Base-by-base conservation (phyloP, 1,140 invertebrate species). In the Saccostrea cuccullata region DNA sequence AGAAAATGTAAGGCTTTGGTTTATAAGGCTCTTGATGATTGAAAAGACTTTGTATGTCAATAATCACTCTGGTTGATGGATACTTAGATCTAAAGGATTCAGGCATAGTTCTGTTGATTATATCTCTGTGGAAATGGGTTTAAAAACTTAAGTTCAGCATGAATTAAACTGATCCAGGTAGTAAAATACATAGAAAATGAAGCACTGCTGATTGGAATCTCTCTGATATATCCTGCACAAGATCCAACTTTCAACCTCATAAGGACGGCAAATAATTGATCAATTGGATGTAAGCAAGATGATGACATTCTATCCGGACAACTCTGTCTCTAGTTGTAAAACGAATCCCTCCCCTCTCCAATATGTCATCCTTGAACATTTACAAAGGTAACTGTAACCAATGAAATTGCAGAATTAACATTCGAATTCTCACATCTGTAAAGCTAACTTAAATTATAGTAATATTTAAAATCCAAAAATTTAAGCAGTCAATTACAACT, bases 31-130 rank as follows among this genome's bases (percentile, higher is more conserved):
- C 47, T 30, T 17, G 88, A 67, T 56, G 36, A 36, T n/a, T 89
- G 88, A 20, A 83, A 60, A 89, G 55, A 86, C 67, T 82, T 89
- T 9, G 85, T 89, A 86, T 85, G 47, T 89, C 84, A 26, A 89
- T 11, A 13, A 89, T 86, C 13, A 86, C 47, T 70, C 85, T 82
- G 8, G 15, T 40, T 13, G 73, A 70, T 0, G 84, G 84, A 86
- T 83, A 89, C 67, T 84, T 86, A 13, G 1, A 11, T 26, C 67
- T 89, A 40, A 89, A 89, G 55, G 0, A 2, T 55, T 60, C 26
- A 23, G 88, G 88, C 84, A 89, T 86, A 1, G 73, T 89, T 17
- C 77, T 9, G 13, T 89, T 40, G 55, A 89, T 30, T 23, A 55
- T 30, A 20, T 77, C 84, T n/a, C 87, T 56, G n/a, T 60, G 87